Base-by-base conservation (phyloP, 2,797 vertebrate genomes). In the Darevskia nairensis region DNA sequence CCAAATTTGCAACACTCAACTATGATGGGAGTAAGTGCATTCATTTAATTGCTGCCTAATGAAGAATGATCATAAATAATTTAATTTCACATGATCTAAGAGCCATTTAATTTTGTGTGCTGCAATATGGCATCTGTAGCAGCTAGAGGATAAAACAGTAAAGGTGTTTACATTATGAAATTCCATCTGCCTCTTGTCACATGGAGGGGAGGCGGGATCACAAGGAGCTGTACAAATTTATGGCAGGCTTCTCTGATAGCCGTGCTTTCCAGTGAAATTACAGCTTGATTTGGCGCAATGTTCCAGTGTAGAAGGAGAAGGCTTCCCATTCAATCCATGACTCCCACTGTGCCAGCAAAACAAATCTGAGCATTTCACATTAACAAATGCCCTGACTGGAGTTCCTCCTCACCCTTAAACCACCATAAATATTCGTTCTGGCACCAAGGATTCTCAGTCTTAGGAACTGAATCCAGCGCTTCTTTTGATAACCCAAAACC, bases 1-100 rank as follows among this genome's bases (percentile, higher is more conserved):
- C 98, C 94, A 98, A 97, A 92, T 99, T 99, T 25, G 98, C 99
- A 68, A 99, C 99, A 0, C 97, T 99, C 69, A 99, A 98, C 94
- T 96, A 97, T 0, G 99, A 99, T 0, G 98, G 99, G 97, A 99
- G 99, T 99, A 97, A 99, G 99, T 98, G 84, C 85, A 81, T 84
- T 19, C 68, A 74, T 94, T 59, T 66, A 6, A 2, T 32, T 71
- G 83, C 75, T 17, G 5, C 55, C 85, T 82, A 89, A 89, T 86
- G 78, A 59, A 86, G 61, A 82, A 76, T 19, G 72, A 61, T 87
- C 66, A 89, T 75, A 78, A 44, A 79, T 91, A 91, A n/a, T 77
- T 81, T 88, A 4, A 2, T 94, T 91, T 93, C 80, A 87, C 55
- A 32, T 69, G 61, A 19, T 74, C 32, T 75, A 82, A 90, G 85